Percentiles rank a stretch among this genome's conserved stretches.
Evolutionary conservation across 1,140 invertebrate genomes (phyloP).

Genomic region (Eupeodes corollae): DNA sequence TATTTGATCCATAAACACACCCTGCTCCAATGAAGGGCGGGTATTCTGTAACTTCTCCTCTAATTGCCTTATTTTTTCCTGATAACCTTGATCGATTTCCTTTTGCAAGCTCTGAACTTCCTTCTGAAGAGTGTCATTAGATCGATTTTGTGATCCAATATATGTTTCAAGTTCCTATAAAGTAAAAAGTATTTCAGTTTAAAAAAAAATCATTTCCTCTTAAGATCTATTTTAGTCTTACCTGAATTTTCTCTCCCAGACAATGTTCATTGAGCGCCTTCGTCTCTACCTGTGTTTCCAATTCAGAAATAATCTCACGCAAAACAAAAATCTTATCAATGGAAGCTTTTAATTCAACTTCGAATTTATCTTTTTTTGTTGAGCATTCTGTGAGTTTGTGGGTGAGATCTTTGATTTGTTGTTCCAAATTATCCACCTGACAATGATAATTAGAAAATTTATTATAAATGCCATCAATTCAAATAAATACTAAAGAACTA

Average conservation of each 20-base stretch:
- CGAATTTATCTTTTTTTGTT: slow-evolving; percentile 44
- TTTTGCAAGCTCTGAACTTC: slow-evolving; percentile 43
- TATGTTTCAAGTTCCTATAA: slow-evolving; percentile 34
- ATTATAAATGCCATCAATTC: not conserved
- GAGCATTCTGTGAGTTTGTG: slow-evolving; percentile 47
- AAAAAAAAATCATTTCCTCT: not conserved
- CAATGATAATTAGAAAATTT: not conserved
- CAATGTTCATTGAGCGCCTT: slow-evolving; percentile 41
- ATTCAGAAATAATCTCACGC: slow-evolving; percentile 60
- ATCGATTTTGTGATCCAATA: slow-evolving; percentile 43
- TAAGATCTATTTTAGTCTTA: not conserved
- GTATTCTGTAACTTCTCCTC: slow-evolving; percentile 48
- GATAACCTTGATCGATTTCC: slow-evolving; percentile 40
- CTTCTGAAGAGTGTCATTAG: slow-evolving; percentile 42
- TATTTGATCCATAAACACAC: slow-evolving; percentile 22
- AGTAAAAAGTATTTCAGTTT: not conserved
- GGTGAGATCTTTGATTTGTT: slow-evolving; percentile 55
- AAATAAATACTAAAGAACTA: not conserved
- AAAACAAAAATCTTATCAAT: slow-evolving; percentile 59
- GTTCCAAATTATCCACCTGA: slow-evolving; percentile 57
- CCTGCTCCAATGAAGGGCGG: slow-evolving; percentile 43
- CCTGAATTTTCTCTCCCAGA: slow-evolving; percentile 25
- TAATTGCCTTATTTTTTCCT: slow-evolving; percentile 41
- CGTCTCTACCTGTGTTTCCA: slow-evolving; percentile 57
- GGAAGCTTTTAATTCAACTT: slow-evolving; percentile 54